A percentile compares a stretch with the other conserved stretches of the same genome.
phyloP scores from a whole-genome alignment of 2,113 vertebrate species.

The Pteruthius melanotis region DNA sequence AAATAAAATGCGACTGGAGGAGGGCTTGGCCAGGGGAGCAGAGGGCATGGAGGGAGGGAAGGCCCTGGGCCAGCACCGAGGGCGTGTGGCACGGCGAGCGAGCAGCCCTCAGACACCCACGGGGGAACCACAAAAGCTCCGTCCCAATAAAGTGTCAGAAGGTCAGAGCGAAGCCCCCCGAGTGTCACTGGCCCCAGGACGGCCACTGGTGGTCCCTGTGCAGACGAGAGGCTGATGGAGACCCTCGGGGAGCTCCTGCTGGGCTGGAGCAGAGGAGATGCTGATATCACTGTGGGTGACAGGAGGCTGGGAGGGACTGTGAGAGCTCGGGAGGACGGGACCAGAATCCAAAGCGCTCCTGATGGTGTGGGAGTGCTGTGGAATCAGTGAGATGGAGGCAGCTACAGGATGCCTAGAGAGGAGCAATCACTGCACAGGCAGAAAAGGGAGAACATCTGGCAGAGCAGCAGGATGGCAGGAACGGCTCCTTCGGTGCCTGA shows the following conservation, averaged over 20 bases:
- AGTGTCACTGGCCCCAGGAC: accelerated
- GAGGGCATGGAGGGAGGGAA: accelerated
- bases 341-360: not conserved
- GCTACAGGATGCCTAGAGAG: not conserved
- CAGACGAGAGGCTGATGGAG: not conserved
- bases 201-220: not conserved
- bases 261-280: not conserved
- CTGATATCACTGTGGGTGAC: not conserved
- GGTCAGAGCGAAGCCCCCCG: accelerated
- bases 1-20: not conserved
- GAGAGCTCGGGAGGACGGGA: not conserved
- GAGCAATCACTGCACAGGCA: not conserved
- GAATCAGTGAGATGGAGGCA: not conserved
- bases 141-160: accelerated
- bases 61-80: accelerated
- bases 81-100: accelerated
- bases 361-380: not conserved
- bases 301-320: not conserved
- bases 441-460: not conserved
- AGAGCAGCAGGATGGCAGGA: not conserved
- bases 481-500: not conserved
- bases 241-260: accelerated
- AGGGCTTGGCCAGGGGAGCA: not conserved
- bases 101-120: accelerated
- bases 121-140: not conserved